Base-by-base conservation (phyloP, 2,113 vertebrate genomes). In the Sinosuthora webbiana region DNA sequence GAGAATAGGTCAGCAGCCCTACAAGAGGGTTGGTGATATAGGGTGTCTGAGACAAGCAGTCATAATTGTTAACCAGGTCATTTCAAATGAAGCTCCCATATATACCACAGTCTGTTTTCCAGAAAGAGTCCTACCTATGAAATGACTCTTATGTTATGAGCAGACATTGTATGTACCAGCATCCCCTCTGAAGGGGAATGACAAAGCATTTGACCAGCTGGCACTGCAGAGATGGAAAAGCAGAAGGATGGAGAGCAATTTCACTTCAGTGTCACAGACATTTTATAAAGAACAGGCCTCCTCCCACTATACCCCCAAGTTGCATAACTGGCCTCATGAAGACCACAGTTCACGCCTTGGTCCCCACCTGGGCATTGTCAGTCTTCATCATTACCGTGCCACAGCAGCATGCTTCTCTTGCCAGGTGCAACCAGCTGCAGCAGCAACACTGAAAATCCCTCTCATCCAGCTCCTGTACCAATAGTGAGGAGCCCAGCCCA, bases 331-430 rank as follows among this genome's bases (percentile, higher is more conserved):
- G 20, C 55, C 56, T 52, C 45, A 50, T 42, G 37, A 50, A 20
- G 15, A 42, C 31, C 37, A 70, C 35, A 70, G 37, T 42, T 52
- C 50, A 10, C 57, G 28, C 56, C 24, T 57, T 6, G 10, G 24
- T 70, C 10, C 37, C 37, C 37, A 41, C 30, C n/a, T 35, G 22
- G 20, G 33, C 49, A 50, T 57, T 57, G 9, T 45, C 8, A 3
- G 6, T 22, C 4, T 42, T 41, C n/a, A 35, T 37, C 30, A 42
- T 31, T 5, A 28, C 25, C 0, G 0, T 35, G 30, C 15, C 78
- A 71, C 30, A 59, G 52, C 24, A 73, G 7, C 28, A 27, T 7
- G 22, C 21, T 71, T 71, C 37, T 47, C 44, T 71, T 77, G 22
- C 9, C 30, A 47, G 39, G 23, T 64, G 50, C 37, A 69, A 50